Evolutionary conservation across 2,888 invertebrate species (phyloP), one percentile per base, ranked within the genome.

Genomic region (Cryptus armator): DNA sequence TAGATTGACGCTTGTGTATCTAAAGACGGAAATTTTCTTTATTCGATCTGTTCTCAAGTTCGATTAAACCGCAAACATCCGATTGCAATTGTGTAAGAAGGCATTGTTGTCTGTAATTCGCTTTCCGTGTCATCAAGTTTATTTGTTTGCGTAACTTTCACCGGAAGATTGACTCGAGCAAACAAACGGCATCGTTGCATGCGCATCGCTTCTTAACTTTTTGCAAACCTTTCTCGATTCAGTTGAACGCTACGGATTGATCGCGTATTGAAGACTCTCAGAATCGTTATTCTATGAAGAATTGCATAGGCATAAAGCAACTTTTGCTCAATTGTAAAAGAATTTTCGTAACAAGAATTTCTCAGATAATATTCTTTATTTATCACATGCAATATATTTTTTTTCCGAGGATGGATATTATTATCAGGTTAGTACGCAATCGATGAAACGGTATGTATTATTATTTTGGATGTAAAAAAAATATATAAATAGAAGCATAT

Each of bases 351-450:
- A 81, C 32, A 16, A 32, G 67, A 24, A 76, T 16, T 48, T 43
- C 16, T 71, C 16, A 12, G 59, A 48, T 70, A 48, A 10, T 66
- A 16, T 16, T 29, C 46, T 84, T 84, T 80, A 80, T 84, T 74
- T 16, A 16, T 62, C 71, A 48, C 43, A 77, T 12, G 51, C 59
- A 62, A 77, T 46, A 51, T 75, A 75, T 64, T 37, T 64, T 71
- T n/a, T 48, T 10, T 51, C 32, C 6, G 29, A 14, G 32, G 37
- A 37, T 37, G n/a, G 6, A 62, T 14, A 62, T 32, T 14, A 62
- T 10, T 12, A 14, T 14, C 7, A 14, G n/a, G 14, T 16, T 16
- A 37, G 56, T 56, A 24, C 12, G 24, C 24, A 56, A 56, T 56
- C 24, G 12, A 24, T 24, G 3, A 56, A 37, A 37, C 37, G 5